Evolutionary conservation across 2,797 vertebrate species (phyloP).

Genomic region (Staurois parvus): DNA sequence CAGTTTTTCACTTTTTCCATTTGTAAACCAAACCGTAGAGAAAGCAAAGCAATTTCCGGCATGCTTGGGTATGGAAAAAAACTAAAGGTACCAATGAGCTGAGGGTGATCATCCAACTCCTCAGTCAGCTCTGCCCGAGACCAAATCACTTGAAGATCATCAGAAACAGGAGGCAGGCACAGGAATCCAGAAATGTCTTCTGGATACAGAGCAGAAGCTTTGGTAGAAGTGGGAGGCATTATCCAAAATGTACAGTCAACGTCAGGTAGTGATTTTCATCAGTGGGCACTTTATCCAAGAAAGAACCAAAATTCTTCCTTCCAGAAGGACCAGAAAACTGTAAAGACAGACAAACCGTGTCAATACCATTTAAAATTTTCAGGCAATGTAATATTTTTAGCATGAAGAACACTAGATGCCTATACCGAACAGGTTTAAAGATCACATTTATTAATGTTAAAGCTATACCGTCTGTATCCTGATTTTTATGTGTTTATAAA

Average conservation of each 20-base stretch:
- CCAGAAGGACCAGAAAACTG: too few species aligned
- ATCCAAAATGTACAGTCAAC: neutral
- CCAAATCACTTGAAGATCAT: constrained; percentile 90
- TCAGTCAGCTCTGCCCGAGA: constrained; percentile 89
- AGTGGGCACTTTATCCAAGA: neutral
- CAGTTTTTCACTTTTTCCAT: constrained; percentile 92
- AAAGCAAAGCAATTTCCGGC: constrained; percentile 84
- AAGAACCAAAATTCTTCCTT: too few species aligned
- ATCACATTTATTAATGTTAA: too few species aligned
- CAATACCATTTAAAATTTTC: too few species aligned
- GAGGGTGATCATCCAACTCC: constrained; percentile 84
- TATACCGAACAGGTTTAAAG: too few species aligned
- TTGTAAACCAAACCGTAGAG: constrained; percentile 82
- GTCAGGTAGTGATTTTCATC: constrained; percentile 20
- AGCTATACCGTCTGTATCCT: too few species aligned
- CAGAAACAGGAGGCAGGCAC: constrained; percentile 89
- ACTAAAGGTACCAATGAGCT: constrained; percentile 89
- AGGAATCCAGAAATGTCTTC: constrained; percentile 72
- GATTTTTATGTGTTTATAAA: too few species aligned
- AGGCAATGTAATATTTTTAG: too few species aligned
- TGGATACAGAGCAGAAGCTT: constrained; percentile 66
- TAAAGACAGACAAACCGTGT: too few species aligned
- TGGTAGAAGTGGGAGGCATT: constrained; percentile 67
- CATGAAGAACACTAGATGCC: too few species aligned
- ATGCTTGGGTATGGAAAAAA: constrained; percentile 90